Percentiles rank a stretch among this genome's conserved stretches.
Evolutionary conservation across 23 tunicate genomes (phyloP).

Genomic region (Ascidia mentula): DNA sequence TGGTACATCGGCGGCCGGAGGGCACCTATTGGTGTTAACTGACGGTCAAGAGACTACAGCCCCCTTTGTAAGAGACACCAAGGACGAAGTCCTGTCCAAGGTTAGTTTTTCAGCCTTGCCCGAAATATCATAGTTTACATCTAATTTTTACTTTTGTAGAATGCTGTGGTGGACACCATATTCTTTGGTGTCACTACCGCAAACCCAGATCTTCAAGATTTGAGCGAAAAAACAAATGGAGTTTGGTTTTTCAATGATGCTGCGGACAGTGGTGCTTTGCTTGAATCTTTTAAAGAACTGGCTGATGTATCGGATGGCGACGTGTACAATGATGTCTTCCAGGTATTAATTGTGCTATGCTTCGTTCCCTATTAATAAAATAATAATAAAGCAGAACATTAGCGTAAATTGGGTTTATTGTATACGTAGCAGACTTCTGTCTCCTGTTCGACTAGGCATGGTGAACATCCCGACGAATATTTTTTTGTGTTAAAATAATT

Average conservation of each 20-base stretch:
- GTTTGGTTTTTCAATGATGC: background rate
- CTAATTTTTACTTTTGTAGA: too few relatives aligned
- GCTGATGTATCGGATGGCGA: slow-evolving; percentile 32
- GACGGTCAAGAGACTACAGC: slow-evolving; percentile 31
- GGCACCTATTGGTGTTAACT: slow-evolving; percentile 23
- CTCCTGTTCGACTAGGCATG: too few relatives aligned
- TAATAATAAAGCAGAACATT: too few relatives aligned
- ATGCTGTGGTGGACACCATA: slow-evolving; percentile 13
- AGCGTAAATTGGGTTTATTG: background rate
- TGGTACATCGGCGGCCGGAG: background rate
- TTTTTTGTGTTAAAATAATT: background rate
- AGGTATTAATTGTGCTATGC: slow-evolving; percentile 24
- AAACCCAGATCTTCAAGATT: slow-evolving; percentile 12
- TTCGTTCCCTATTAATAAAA: background rate
- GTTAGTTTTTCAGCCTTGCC: too few relatives aligned
- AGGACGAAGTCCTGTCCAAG: background rate
- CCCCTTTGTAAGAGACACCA: background rate
- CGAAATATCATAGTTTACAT: too few relatives aligned
- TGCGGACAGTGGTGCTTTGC: background rate
- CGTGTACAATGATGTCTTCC: slow-evolving; percentile 9
- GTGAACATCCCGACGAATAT: too few relatives aligned
- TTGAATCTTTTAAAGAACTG: slow-evolving; percentile 32
- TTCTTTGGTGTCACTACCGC: slow-evolving; percentile 13
- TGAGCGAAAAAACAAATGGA: slow-evolving; percentile 20
- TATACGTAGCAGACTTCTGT: background rate